phyloP scores from a whole-genome alignment of 2,113 vertebrate genomes.

The Microcebus jonahi region DNA sequence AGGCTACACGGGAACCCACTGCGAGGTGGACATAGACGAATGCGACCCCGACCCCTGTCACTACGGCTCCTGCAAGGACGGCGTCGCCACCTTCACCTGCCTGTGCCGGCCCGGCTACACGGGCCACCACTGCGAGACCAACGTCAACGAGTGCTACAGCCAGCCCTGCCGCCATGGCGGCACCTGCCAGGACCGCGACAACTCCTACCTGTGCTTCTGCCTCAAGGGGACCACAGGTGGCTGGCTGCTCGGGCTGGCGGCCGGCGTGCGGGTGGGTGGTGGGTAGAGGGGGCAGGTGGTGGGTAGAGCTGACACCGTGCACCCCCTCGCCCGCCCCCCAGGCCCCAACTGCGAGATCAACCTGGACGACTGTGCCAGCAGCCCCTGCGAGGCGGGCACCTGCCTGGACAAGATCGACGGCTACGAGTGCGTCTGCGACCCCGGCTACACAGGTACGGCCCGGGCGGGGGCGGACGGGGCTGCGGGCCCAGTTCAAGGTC shows the following conservation, averaged over 20 bases:
- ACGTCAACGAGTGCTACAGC: slow-evolving; percentile 96
- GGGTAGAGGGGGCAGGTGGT: too few relatives aligned
- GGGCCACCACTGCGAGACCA: slow-evolving; percentile 93
- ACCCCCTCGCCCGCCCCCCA: slow-evolving; percentile 48
- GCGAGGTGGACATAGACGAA: slow-evolving; percentile 93
- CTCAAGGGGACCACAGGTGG: slow-evolving; percentile 94
- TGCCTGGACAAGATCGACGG: slow-evolving; percentile 96
- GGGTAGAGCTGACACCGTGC: too few relatives aligned
- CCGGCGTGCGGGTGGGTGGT: fast-evolving
- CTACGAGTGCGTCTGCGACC: slow-evolving; percentile 94
- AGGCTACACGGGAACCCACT: slow-evolving; percentile 93
- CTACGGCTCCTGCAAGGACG: slow-evolving; percentile 93
- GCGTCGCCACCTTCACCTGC: slow-evolving; percentile 93
- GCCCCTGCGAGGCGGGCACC: slow-evolving; percentile 92
- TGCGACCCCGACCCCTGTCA: slow-evolving; percentile 94
- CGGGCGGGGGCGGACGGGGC: fast-evolving
- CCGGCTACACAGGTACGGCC: slow-evolving; percentile 91
- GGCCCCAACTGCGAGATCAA: slow-evolving; percentile 96
- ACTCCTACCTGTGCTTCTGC: slow-evolving; percentile 92
- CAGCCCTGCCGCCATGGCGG: slow-evolving; percentile 95
- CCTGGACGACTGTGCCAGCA: slow-evolving; percentile 95
- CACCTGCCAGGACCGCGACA: slow-evolving; percentile 93
- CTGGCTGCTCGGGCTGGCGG: slow-evolving; percentile 55
- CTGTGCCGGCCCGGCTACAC: slow-evolving; percentile 92
- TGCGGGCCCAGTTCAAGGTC: not conserved